Evolutionary conservation across 2,113 vertebrate species (phyloP).

Genomic region (Xenus cinereus): DNA sequence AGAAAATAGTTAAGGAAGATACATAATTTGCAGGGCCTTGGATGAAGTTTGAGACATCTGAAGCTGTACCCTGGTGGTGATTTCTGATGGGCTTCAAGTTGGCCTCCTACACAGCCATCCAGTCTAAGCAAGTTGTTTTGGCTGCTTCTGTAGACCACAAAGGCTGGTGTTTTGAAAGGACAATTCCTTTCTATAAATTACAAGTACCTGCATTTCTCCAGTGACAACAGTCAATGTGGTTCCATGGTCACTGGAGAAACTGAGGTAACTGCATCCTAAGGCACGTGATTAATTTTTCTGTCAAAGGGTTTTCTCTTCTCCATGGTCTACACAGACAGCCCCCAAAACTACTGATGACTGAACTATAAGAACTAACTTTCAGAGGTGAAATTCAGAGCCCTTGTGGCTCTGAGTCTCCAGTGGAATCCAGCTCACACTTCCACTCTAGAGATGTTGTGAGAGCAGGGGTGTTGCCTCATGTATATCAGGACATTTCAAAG

Average conservation of each 20-base stretch:
- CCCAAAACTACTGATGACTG: background rate
- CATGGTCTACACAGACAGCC: background rate
- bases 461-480: background rate
- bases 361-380: background rate
- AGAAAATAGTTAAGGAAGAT: background rate
- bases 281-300: background rate
- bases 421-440: background rate
- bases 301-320: background rate
- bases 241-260: background rate
- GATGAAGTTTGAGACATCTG: background rate
- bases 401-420: background rate
- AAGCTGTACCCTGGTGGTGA: background rate
- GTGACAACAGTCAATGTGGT: background rate
- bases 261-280: accelerated
- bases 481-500: background rate
- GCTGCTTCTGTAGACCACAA: background rate
- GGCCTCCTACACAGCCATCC: background rate
- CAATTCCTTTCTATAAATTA: background rate
- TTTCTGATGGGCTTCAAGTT: background rate
- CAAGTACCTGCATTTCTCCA: background rate
- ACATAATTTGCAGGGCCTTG: background rate
- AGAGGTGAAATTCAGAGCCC: background rate
- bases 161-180: background rate
- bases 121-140: background rate
- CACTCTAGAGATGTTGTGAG: background rate